Evolutionary conservation across 2,113 vertebrate genomes (phyloP).

Genomic region (Miniopterus natalensis): DNA sequence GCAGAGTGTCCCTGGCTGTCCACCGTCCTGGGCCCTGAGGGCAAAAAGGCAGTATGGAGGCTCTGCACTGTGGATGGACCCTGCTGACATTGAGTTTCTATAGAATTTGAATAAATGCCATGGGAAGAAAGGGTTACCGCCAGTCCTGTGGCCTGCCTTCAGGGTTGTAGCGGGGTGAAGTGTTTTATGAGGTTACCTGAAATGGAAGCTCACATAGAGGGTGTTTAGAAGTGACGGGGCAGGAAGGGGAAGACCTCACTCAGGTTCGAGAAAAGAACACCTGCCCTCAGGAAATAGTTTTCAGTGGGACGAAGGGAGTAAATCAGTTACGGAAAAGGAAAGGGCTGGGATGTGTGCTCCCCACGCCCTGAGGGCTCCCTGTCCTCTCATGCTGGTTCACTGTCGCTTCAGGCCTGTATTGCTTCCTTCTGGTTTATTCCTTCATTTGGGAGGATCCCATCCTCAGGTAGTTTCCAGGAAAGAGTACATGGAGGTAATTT

Average conservation of each 20-base stretch:
- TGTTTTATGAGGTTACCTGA: background rate
- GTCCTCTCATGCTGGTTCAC: background rate
- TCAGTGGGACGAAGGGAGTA: background rate
- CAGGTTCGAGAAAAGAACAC: background rate
- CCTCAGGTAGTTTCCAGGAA: background rate
- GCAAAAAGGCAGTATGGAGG: background rate
- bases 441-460: background rate
- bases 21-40: background rate
- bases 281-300: background rate
- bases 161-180: background rate
- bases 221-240: background rate
- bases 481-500: background rate
- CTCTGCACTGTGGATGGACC: background rate
- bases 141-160: slow-evolving; percentile 44
- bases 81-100: background rate
- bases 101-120: slow-evolving; percentile 26
- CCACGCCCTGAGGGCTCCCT: too few species aligned
- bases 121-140: background rate
- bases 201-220: background rate
- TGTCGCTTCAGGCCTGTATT: background rate
- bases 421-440: background rate
- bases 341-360: background rate
- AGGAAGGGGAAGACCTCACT: background rate
- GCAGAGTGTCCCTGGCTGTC: background rate
- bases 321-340: background rate